Base-by-base conservation (phyloP, 2,113 vertebrate genomes). In the Stegostoma tigrinum region DNA sequence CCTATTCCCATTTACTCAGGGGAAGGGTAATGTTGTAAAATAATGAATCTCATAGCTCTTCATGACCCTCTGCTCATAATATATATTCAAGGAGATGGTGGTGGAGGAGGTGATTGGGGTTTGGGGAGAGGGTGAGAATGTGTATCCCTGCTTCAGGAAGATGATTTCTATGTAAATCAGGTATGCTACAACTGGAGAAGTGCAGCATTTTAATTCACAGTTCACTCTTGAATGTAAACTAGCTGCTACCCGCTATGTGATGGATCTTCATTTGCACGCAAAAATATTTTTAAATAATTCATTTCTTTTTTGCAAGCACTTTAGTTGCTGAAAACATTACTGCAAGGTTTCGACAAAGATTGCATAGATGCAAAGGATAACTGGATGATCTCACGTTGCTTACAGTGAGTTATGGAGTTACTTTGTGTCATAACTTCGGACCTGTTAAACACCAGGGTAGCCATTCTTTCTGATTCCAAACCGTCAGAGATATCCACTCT, bases 1-100 rank as follows among this genome's bases (percentile, higher is more conserved):
- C 97, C 97, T 98, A 98, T 97, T 97, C 97, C 96, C 96, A 96
- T 97, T 97, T 97, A 96, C 97, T 97, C 96, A 96, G 96, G 96
- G 97, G 97, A 97, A 97, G 45, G 52, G 52, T 27, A 42, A 94
- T 4, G 27, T 12, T 89, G 48, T 85, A 96, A 96, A 96, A 97
- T 96, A 98, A 98, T 97, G 72, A 97, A 96, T 97, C 96, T 95
- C 96, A 96, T 95, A 96, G 96, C 96, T 97, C 0, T 2, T 66
- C 96, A 52, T 97, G 97, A 98, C 97, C 96, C 96, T 96, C 87
- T 96, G 96, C 95, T 96, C 64, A 72, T 96, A 96, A 96, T 95
- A 96, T 95, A 68, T 96, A 96, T 87, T 94, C 83, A 96, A 95
- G 96, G 2, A 61, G 55, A 2, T 3, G 95, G 55, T 61, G 12